Base-by-base conservation (phyloP, 1,140 invertebrate genomes). In the Oryctes rhinoceros region DNA sequence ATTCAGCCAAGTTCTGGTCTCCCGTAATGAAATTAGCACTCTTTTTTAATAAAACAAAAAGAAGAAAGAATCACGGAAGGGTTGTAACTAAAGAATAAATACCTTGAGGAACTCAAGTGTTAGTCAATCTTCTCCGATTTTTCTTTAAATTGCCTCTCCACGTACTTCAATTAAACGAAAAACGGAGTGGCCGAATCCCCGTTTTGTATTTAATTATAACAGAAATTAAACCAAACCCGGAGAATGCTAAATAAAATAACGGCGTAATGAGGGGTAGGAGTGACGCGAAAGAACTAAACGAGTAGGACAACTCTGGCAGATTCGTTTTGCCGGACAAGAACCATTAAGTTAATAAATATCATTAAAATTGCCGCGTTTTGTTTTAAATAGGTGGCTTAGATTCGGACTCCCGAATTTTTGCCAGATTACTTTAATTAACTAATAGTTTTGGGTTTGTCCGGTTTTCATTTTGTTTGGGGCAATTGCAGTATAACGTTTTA, bases 51-150 rank as follows among this genome's bases (percentile, higher is more conserved):
- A 71, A 71, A 71, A 18, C 65, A 35, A 71, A 71, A 24, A 37
- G 65, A 71, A 15, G 53, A 71, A 71, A 71, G 65, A 71, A 71
- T 71, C 65, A 20, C 65, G 65, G 65, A 71, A 71, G 65, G 65
- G 65, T 71, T 71, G 65, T 71, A 71, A 71, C 65, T 71, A 71
- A 71, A 71, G 65, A 71, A 71, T 24, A 71, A 71, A 71, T 71
- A 71, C n/a, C 65, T 71, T 71, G 65, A 71, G 65, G 65, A 71
- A 30, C 65, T 71, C 65, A 71, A 71, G 65, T 71, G 65, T 71
- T 71, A 71, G 65, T 71, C 65, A 71, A 71, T 71, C 65, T 71
- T 71, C 65, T 71, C 65, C 65, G 65, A 71, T 71, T 71, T 71
- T 71, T 67, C 24, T 71, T 71, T 39, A 39, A 71, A 71, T 71